phyloP scores from a whole-genome alignment of 2,797 vertebrate species.

The Dipus sagitta region DNA sequence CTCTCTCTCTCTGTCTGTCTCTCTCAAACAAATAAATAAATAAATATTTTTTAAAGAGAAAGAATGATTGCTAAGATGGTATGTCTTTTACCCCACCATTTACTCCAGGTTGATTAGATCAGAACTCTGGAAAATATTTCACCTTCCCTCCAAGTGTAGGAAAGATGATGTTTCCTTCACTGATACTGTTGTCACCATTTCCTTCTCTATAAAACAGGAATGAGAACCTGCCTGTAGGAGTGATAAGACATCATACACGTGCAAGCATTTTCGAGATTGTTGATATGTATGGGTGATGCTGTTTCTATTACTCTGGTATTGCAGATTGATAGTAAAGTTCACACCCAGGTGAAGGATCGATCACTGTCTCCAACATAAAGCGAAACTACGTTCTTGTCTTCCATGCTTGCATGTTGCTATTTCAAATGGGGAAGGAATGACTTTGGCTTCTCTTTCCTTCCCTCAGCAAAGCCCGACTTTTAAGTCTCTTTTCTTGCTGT shows the following conservation, averaged over 20 bases:
- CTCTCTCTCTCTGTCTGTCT: too few species aligned
- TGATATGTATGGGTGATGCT: neutral
- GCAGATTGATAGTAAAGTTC: neutral
- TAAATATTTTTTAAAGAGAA: too few species aligned
- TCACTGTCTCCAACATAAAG: neutral
- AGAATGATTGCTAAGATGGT: neutral
- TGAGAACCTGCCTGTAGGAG: neutral
- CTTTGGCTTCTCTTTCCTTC: neutral
- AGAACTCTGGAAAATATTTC: neutral
- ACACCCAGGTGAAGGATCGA: neutral
- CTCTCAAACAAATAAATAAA: too few species aligned
- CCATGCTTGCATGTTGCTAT: neutral
- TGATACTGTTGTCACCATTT: neutral
- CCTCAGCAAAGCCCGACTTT: neutral
- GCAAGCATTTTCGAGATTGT: neutral
- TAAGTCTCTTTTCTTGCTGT: constrained; percentile 39
- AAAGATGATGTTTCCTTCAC: neutral
- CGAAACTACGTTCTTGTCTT: neutral
- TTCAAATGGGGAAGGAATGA: neutral
- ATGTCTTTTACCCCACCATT: neutral
- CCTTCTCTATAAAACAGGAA: constrained; percentile 9
- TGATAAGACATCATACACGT: neutral
- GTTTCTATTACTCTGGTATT: neutral
- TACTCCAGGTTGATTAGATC: too few species aligned
- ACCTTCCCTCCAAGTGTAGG: neutral